phyloP scores from a whole-genome alignment of 2,113 vertebrate species.

The Misgurnus mizolepis region DNA sequence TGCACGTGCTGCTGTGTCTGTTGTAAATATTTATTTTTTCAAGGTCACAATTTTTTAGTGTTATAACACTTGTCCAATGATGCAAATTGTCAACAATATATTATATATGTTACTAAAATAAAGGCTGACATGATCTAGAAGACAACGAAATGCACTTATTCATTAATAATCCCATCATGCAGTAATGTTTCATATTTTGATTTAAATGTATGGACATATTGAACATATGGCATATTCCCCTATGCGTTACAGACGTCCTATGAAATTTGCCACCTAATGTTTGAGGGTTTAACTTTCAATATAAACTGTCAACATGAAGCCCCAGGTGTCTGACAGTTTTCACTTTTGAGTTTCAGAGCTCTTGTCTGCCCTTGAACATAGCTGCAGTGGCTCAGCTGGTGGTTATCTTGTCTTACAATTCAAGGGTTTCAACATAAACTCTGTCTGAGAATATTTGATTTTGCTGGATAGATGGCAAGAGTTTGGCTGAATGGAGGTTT shows the following conservation, averaged over 20 bases:
- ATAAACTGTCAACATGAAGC: constrained; percentile 66
- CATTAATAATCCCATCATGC: background rate
- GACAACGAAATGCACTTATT: background rate
- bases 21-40: constrained; percentile 32
- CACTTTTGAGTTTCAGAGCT: constrained; percentile 58
- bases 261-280: constrained; percentile 57
- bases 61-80: constrained; percentile 1
- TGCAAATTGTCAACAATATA: background rate
- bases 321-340: constrained; percentile 53
- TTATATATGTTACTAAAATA: background rate
- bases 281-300: constrained; percentile 58
- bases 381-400: constrained; percentile 39
- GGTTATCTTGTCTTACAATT: constrained; percentile 39
- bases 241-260: constrained; percentile 5
- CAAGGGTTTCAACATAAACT: background rate
- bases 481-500: background rate
- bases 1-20: constrained; percentile 6
- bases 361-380: constrained; percentile 68
- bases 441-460: constrained; percentile 22
- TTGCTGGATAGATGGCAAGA: background rate
- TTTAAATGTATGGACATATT: background rate
- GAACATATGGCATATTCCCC: constrained; percentile 26
- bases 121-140: background rate
- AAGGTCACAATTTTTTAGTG: background rate
- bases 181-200: background rate